A percentile compares a stretch with the other conserved stretches of the same genome.
Conservation (phyloP, 2,888 invertebrate genomes). For the Microctonus brassicae region DNA sequence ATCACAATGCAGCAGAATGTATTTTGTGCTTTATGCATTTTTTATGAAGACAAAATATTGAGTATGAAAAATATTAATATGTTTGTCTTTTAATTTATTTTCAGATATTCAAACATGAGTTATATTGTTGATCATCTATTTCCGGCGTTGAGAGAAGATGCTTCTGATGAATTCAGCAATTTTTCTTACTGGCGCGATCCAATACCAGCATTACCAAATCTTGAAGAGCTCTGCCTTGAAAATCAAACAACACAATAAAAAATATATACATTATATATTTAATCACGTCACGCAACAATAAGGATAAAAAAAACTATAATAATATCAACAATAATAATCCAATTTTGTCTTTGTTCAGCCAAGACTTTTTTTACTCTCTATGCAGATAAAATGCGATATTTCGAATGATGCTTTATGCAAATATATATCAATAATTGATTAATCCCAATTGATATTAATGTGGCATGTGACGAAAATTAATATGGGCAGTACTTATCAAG, state of each 20-base stretch:
- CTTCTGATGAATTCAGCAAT: constrained; percentile 82
- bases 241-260: constrained; percentile 49
- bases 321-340: not conserved
- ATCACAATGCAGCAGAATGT: not conserved
- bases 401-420: not conserved
- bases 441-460: not conserved
- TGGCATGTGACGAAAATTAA: constrained; percentile 1
- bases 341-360: constrained; percentile 49
- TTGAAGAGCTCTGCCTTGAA: constrained; percentile 51
- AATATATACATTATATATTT: constrained; percentile 33
- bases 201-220: constrained; percentile 73
- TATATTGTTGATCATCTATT: constrained; percentile 96
- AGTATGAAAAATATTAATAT: not conserved
- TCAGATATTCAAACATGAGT: constrained; percentile 94
- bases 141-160: constrained; percentile 80
- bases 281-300: constrained; percentile 33
- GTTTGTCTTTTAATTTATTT: constrained; percentile 7
- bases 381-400: not conserved
- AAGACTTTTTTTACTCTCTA: constrained; percentile 55
- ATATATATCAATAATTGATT: not conserved
- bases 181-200: constrained; percentile 96
- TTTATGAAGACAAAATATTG: too few species aligned
- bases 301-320: constrained; percentile 35
- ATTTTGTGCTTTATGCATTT: too few species aligned
- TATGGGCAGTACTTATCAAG: constrained; percentile 16